Conservation (phyloP, 1,140 invertebrate species). For the Heliconius nattereri region DNA sequence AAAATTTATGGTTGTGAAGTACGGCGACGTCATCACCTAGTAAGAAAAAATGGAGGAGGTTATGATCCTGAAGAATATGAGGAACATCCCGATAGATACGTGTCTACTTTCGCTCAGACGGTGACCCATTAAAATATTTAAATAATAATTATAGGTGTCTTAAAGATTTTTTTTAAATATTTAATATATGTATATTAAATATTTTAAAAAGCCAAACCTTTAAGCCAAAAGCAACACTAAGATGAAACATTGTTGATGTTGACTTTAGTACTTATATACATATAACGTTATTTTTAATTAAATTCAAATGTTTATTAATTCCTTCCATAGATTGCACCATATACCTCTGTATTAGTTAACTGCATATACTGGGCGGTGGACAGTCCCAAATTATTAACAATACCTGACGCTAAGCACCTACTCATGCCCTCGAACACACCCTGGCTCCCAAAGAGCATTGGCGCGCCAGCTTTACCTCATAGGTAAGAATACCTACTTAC, state of each 20-base stretch:
- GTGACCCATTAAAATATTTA: conserved; percentile 65
- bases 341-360: conserved; percentile 98
- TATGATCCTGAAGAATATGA: conserved; percentile 97
- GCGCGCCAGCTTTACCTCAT: conserved; percentile 95
- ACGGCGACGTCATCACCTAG: conserved; percentile 94
- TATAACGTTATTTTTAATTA: no score
- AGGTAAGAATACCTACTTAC: conserved; percentile 57
- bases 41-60: conserved; percentile 93
- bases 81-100: conserved; percentile 95
- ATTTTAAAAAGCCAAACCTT: no score
- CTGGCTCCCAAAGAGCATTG: conserved; percentile 93
- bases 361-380: conserved; percentile 99
- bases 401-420: conserved; percentile 98
- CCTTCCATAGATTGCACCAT: conserved; percentile 92
- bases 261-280: no score
- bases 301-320: background rate
- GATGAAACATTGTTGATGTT: no score
- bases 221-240: no score
- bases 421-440: conserved; percentile 93
- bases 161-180: background rate
- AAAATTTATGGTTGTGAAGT: conserved; percentile 98
- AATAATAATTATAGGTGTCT: background rate
- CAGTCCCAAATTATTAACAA: conserved; percentile 96
- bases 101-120: conserved; percentile 97
- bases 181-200: background rate